A percentile compares a stretch with the other conserved stretches of the same genome.
phyloP scores from a whole-genome alignment of 2,797 vertebrate species.

The Sebastes kiyomatsui region DNA sequence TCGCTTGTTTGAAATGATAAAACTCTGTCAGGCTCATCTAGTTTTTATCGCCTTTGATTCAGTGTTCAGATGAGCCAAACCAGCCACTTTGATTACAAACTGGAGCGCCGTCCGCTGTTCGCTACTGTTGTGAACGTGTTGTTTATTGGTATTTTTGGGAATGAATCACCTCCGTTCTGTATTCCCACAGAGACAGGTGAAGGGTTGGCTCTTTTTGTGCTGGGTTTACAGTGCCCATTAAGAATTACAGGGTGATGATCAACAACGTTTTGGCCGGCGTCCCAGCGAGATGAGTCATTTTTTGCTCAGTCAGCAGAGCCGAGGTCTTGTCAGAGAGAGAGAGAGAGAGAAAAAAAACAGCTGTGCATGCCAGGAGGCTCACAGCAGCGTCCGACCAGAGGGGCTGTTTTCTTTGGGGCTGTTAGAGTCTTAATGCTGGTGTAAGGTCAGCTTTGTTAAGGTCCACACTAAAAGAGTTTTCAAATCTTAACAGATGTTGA shows the following conservation, averaged over 20 bases:
- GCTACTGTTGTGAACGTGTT: conserved; percentile 5
- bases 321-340: conserved; percentile 40
- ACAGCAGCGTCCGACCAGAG: conserved; percentile 35
- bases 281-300: conserved; percentile 68
- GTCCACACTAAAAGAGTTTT: too few species aligned
- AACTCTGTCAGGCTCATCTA: conserved; percentile 6
- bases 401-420: conserved; percentile 38
- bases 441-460: conserved; percentile 39
- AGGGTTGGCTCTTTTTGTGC: conserved; percentile 33
- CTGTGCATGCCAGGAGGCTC: conserved; percentile 62
- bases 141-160: conserved; percentile 25
- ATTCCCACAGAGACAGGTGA: conserved; percentile 47
- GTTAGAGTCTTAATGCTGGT: conserved; percentile 21
- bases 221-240: conserved; percentile 39
- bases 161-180: conserved; percentile 40
- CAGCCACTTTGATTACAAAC: neutral
- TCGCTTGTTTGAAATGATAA: conserved; percentile 27
- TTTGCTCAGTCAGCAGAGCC: conserved; percentile 73
- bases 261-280: conserved; percentile 62
- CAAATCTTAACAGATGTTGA: too few species aligned
- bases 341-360: conserved; percentile 48
- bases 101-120: neutral
- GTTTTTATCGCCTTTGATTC: conserved; percentile 32
- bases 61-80: neutral
- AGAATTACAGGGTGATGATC: conserved; percentile 49